phyloP scores from a whole-genome alignment of 2,888 invertebrate genomes.

The Volucella inflata region DNA sequence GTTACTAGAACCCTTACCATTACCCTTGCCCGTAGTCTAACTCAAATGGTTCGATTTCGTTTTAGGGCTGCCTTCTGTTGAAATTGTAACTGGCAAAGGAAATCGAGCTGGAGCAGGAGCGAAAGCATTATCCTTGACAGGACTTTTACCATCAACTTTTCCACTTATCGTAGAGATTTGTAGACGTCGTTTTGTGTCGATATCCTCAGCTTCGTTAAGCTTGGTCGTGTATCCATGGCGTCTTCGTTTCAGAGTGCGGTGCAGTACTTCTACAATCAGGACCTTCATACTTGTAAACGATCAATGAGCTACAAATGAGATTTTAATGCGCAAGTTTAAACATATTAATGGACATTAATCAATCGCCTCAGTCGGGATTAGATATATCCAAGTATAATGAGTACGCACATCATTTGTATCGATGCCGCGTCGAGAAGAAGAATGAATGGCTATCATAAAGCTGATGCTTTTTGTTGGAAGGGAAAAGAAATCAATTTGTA shows the following conservation, averaged over 20 bases:
- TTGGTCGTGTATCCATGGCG: background rate
- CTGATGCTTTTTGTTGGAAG: slow-evolving; percentile 26
- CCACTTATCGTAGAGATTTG: slow-evolving; percentile 64
- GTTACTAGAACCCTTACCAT: slow-evolving; percentile 1
- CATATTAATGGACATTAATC: slow-evolving; percentile 54
- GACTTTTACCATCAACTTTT: slow-evolving; percentile 58
- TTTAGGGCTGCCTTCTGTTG: too few species aligned
- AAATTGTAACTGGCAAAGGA: too few species aligned
- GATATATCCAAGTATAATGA: background rate
- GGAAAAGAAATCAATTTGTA: slow-evolving; percentile 32
- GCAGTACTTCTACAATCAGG: slow-evolving; percentile 27
- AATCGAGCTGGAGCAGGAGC: background rate
- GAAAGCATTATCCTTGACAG: slow-evolving; percentile 28
- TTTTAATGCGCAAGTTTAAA: slow-evolving; percentile 60
- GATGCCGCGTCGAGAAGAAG: slow-evolving; percentile 11
- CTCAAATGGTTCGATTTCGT: too few species aligned
- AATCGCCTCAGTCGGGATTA: slow-evolving; percentile 18
- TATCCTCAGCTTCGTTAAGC: background rate
- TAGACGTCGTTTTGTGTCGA: slow-evolving; percentile 40
- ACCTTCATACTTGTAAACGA: slow-evolving; percentile 25
- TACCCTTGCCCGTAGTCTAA: too few species aligned
- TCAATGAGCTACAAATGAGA: slow-evolving; percentile 54
- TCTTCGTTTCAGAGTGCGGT: slow-evolving; percentile 17
- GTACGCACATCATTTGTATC: slow-evolving; percentile 39
- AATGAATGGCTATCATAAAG: slow-evolving; percentile 64